Evolutionary conservation across 2,797 vertebrate genomes (phyloP), one percentile per base, ranked within the genome.

Genomic region (Pseudomugil gertrudae): DNA sequence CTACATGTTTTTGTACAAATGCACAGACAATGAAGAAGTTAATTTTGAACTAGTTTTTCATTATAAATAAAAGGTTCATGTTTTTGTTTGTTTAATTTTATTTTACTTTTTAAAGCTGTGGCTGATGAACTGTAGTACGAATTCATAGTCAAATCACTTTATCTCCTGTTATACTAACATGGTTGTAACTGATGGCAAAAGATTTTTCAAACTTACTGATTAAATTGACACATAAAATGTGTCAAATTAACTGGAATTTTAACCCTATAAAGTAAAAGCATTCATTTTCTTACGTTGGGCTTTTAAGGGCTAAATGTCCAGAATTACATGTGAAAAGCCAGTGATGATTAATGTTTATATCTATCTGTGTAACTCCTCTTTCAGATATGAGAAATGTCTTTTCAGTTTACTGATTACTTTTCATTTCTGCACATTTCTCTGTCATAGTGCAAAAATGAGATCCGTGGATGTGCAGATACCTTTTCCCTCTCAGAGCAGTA

Each of bases 361-460:
- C 8, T 21, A 9, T 9, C n/a, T 45, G 1, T 3, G 15, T 7
- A 0, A 3, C n/a, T 3, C 19, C 45, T 9, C n/a, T 11, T 10
- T 4, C 10, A 50, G 23, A 26, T 26, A 1, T 50, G 5, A 24
- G 13, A 3, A 24, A 50, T 40, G 27, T 19, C 7, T 5, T 23
- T 38, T 13, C 5, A 14, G 4, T 43, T 1, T 33, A 30, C n/a
- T 43, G 13, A 43, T 54, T 29, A 51, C 0, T 54, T 43, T 68
- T 14, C 26, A 27, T 67, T 29, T 72, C 17, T 55, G 26, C 66
- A 0, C 64, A 3, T 82, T 1, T 73, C 3, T 79, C 1, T 77
- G 24, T 38, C 45, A 13, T 66, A 95, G 95, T 95, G 95, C 84
- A 94, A 92, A 80, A 96, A 96, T 9, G 90, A 92, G 7, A 90